Evolutionary conservation across 1,140 invertebrate genomes (phyloP), one percentile per base, ranked within the genome.

Genomic region (Stenopsyche tienmushanensis): DNA sequence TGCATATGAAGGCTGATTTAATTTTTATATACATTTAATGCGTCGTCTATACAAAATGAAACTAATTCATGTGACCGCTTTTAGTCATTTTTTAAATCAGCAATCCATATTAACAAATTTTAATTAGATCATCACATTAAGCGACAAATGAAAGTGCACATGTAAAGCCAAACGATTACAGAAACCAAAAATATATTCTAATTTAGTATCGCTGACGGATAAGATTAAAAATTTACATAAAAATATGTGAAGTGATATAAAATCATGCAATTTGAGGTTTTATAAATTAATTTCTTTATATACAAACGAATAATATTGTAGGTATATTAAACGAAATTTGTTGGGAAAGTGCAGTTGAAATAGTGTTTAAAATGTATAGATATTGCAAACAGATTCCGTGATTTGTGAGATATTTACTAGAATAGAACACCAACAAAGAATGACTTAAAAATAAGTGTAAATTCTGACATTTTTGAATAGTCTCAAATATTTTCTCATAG

Each of bases 111-210:
- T 10, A 1, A 25, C 26, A 34, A 9, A 57, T 20, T 21, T 1
- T 8, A 41, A n/a, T 59, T 13, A 47, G 45, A 45, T 49, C 23
- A 47, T 29, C 24, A 54, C 5, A 26, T 18, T 34, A 57, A 57
- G 58, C 58, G 15, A 9, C n/a, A 60, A 44, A 49, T 60, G 25
- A 60, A 49, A 47, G 58, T 60, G 58, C 58, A 60, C 58, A 60
- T 60, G 26, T 15, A 60, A 60, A 49, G 52, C 52, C 29, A n/a
- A n/a, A n/a, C n/a, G n/a, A n/a, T n/a, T 23, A 34, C 52, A 54
- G 29, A 54, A 54, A 54, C 23, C 24, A 29, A 34, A 54, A 54
- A 18, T 15, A 21, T 2, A 20, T 49, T 2, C 2, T 49, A 13
- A 5, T 39, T 8, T 8, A 44, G 18, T 44, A 3, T 44, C 13